Base-by-base conservation (phyloP, 2,888 invertebrate species). In the Ormyrus pomaceus region DNA sequence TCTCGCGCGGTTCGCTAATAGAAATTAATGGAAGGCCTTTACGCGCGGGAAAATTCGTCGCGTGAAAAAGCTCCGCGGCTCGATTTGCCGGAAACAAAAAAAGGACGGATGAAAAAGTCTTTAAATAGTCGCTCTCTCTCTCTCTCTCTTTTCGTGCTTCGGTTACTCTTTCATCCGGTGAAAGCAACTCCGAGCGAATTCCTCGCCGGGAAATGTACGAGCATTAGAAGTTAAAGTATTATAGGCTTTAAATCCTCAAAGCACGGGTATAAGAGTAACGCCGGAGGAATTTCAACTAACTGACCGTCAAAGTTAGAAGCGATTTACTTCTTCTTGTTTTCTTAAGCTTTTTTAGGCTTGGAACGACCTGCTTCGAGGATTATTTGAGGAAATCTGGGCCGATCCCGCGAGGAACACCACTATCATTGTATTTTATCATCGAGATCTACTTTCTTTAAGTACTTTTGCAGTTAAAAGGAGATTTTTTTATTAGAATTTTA, bases 211-310 rank as follows among this genome's bases (percentile, higher is more conserved):
- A 68, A 76, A 80, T 65, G 72, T 72, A 68, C 76, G 76, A 64
- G 80, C 76, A 77, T 80, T 80, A 76, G 76, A 77, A 80, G 76
- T 77, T 80, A 80, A 77, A 76, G 76, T 80, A 80, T 80, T 80
- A 72, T 72, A 62, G 80, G 72, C 68, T 76, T 80, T 80, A 74
- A 81, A 77, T 81, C 66, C 74, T 77, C 77, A 66, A 77, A 80
- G 81, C 77, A 59, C 59, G 51, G 73, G 58, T 50, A 79, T 74
- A 71, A 80, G 65, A 71, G 75, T 66, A 71, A 74, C 56, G 72
- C 68, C 10, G n/a, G 11, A 8, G 19, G 70, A 80, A 80, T 73
- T 70, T 61, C 77, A 70, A 73, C 74, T 56, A 64, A 74, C 74
- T 77, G 64, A 73, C 73, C 72, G 46, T 77, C 77, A 73, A 69